These are phyloP conservation scores for Physocephala rufipes DNA, from an alignment of 2,888 invertebrate species.

Conservation along the genomic window DNA sequence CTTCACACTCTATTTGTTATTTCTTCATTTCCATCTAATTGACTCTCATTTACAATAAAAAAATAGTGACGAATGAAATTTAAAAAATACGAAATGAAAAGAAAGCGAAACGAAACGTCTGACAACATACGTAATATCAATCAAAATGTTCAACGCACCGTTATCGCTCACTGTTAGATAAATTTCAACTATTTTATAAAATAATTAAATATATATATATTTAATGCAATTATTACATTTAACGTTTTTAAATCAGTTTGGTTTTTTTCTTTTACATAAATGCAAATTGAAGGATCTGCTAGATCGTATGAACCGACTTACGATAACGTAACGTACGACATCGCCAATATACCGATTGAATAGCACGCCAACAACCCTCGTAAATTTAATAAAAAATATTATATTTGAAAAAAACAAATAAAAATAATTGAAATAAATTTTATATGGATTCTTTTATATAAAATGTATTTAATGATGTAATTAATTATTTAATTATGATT, in stretches of 20 bases:
- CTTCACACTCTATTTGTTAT: too few relatives aligned
- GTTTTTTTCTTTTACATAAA: slow-evolving; percentile 6
- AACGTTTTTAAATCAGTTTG: slow-evolving; percentile 22
- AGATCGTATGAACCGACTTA: slow-evolving; percentile 59
- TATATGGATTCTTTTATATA: not conserved
- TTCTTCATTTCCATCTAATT: too few relatives aligned
- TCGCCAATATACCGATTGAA: slow-evolving; percentile 65
- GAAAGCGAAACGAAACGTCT: too few relatives aligned
- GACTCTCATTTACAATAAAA: too few relatives aligned
- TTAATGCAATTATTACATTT: slow-evolving; percentile 16
- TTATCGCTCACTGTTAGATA: slow-evolving; percentile 8
- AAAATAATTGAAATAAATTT: slow-evolving; percentile 39
- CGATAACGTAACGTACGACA: slow-evolving; percentile 65
- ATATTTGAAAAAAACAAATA: slow-evolving; percentile 38
- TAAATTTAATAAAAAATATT: slow-evolving; percentile 41
- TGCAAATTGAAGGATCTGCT: slow-evolving; percentile 28
- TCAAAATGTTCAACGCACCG: slow-evolving; percentile 20
- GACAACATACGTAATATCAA: too few relatives aligned
- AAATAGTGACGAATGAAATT: too few relatives aligned
- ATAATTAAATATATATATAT: slow-evolving; percentile 13
- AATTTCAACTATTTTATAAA: slow-evolving; percentile 13
- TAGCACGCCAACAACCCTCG: slow-evolving; percentile 66
- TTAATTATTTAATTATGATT: slow-evolving; percentile 6
- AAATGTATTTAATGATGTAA: not conserved
- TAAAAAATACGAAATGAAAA: too few relatives aligned